phyloP scores from a whole-genome alignment of 2,888 invertebrate genomes.

The Tipula confusa region DNA sequence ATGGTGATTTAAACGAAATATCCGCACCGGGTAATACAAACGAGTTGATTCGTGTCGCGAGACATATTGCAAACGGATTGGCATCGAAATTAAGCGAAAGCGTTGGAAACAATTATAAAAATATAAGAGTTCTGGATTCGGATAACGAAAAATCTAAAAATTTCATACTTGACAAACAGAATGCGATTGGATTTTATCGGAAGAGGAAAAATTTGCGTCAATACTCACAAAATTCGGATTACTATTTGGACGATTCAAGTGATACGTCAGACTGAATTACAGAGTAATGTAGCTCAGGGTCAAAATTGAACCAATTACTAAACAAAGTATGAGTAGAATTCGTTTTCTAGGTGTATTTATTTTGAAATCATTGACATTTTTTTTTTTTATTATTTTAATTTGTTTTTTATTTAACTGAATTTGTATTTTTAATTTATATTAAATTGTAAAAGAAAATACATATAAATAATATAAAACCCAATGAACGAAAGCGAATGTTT shows the following conservation, averaged over 20 bases:
- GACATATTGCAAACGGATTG: slow-evolving; percentile 45
- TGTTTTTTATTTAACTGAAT: background rate
- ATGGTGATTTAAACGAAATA: slow-evolving; percentile 46
- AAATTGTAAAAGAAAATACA: background rate
- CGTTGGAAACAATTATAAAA: slow-evolving; percentile 43
- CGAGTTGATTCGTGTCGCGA: slow-evolving; percentile 44
- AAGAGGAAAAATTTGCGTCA: slow-evolving; percentile 38
- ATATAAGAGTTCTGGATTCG: slow-evolving; percentile 46
- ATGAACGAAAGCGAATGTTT: no score
- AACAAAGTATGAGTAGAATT: background rate
- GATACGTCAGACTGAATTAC: background rate
- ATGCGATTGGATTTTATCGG: slow-evolving; percentile 48
- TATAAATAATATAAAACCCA: no score
- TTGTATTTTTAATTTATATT: slow-evolving; percentile 12
- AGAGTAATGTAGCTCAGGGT: background rate
- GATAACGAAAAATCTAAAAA: slow-evolving; percentile 48
- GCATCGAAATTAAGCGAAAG: slow-evolving; percentile 40
- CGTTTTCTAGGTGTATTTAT: background rate
- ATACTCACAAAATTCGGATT: background rate
- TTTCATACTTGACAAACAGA: slow-evolving; percentile 45
- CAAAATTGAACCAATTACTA: background rate
- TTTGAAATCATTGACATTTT: background rate
- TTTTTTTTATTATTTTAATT: background rate
- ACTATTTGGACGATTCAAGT: background rate
- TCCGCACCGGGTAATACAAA: slow-evolving; percentile 37